Conservation (phyloP, 92 coral and sea anemone species). For the Metridium senile region DNA sequence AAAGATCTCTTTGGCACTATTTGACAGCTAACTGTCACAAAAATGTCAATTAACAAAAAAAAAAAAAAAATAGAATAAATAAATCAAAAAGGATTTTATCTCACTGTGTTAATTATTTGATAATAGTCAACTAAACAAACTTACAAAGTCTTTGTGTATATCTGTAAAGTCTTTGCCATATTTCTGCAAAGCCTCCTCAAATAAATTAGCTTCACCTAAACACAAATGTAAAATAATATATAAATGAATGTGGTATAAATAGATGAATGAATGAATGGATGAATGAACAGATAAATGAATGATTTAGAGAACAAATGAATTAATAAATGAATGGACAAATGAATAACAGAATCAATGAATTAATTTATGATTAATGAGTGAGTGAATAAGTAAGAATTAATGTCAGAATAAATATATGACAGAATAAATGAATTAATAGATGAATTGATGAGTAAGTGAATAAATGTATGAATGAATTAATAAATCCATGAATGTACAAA, state of each 20-base stretch:
- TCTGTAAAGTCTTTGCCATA: conserved; percentile 98
- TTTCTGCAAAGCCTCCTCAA: conserved; percentile 97
- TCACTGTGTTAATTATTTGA: neutral
- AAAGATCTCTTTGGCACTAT: too few relatives aligned
- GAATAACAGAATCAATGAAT: neutral
- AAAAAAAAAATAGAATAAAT: too few relatives aligned
- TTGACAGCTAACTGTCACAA: too few relatives aligned
- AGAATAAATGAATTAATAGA: too few relatives aligned
- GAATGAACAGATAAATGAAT: neutral
- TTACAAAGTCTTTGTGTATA: conserved; percentile 99
- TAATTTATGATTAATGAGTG: neutral
- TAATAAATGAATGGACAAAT: neutral
- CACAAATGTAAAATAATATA: too few relatives aligned
- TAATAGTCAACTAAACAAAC: conserved; percentile 23
- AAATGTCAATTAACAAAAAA: too few relatives aligned
- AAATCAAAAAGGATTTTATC: too few relatives aligned
- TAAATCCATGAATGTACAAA: too few relatives aligned
- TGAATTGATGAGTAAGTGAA: too few relatives aligned
- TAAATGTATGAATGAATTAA: too few relatives aligned
- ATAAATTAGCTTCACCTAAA: conserved; percentile 94
- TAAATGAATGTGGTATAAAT: neutral
- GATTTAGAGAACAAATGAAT: neutral
- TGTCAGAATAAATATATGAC: too few relatives aligned
- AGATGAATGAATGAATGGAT: neutral
- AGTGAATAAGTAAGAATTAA: neutral